phyloP scores from a whole-genome alignment of 2,797 vertebrate genomes.

The Manis pentadactyla region DNA sequence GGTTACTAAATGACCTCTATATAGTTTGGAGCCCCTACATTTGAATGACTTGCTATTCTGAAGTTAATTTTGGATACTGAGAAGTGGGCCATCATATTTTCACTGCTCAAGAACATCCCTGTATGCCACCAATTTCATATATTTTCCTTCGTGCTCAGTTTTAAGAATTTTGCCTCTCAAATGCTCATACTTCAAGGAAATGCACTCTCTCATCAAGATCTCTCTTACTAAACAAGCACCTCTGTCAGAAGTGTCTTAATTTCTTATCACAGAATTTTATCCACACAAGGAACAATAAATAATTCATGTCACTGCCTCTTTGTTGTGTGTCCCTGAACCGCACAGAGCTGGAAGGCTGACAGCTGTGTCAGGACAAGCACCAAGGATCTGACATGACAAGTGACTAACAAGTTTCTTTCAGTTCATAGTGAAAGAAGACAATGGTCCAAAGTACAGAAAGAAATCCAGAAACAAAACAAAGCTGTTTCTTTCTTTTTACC shows the following conservation, averaged over 20 bases:
- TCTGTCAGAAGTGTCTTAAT: conserved; percentile 90
- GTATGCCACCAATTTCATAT: not conserved
- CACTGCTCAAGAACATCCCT: conserved; percentile 21
- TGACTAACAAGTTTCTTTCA: conserved; percentile 92
- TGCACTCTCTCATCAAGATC: conserved; percentile 81
- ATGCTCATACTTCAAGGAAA: conserved; percentile 81
- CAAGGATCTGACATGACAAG: conserved; percentile 92
- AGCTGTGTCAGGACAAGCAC: conserved; percentile 90
- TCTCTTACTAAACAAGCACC: conserved; percentile 84
- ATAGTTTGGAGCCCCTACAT: not conserved
- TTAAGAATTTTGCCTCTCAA: conserved; percentile 68
- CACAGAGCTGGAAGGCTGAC: conserved; percentile 88
- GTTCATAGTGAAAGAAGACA: conserved; percentile 87
- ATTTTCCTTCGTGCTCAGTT: conserved; percentile 41
- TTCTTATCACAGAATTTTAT: conserved; percentile 91
- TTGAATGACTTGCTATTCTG: not conserved
- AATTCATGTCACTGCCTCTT: conserved; percentile 87
- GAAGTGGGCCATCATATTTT: conserved; percentile 46
- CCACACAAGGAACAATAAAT: conserved; percentile 87
- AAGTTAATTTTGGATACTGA: conserved; percentile 60
- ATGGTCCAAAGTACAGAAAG: conserved; percentile 87
- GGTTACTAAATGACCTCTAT: not conserved
- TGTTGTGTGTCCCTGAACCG: conserved; percentile 90
- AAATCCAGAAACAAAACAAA: conserved; percentile 87
- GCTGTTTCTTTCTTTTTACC: conserved; percentile 88